Evolutionary conservation across 2,888 invertebrate genomes (phyloP), one percentile per base, ranked within the genome.

Genomic region (Trachelus stipa): DNA sequence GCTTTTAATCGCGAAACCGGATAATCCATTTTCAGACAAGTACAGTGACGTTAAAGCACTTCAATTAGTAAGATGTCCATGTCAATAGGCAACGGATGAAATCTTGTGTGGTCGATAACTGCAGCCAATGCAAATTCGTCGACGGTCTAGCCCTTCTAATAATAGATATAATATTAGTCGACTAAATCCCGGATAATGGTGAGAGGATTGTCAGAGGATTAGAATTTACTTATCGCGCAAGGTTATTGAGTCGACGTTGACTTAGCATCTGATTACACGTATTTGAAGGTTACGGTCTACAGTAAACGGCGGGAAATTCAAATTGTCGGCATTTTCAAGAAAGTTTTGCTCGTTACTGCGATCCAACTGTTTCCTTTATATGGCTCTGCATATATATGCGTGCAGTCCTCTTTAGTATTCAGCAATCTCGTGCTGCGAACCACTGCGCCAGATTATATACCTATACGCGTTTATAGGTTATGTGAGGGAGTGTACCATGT

Each of bases 11-110:
- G 76, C n/a, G 76, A 35, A 76, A 71, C 76, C 37, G 73, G 76
- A 76, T 76, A 76, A 76, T 76, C 71, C 76, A 37, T 37, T 73
- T 73, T n/a, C 71, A 69, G 71, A 11, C 73, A 31, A 76, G 71
- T 73, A 76, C 71, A 76, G 37, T 37, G 71, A 69, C 71, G 76
- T 40, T 76, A 37, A 76, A 73, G 37, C 73, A 69, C 37, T 76
- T 76, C 71, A 76, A 76, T 76, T 76, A 76, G 76, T 35, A 31
- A 33, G 33, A 30, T 31, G 35, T 73, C 73, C 31, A 33, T 75
- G 69, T 75, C 75, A 75, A 75, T 75, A 68, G 34, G 68, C 56
- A 23, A 56, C 1, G 56, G 56, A 56, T 56, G 56, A 56, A 56
- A 56, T 56, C 56, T 56, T 56, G 23, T 9, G 56, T 9, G 56